Conservation (phyloP, 2,888 invertebrate genomes). For the Xestia rhomboidea region DNA sequence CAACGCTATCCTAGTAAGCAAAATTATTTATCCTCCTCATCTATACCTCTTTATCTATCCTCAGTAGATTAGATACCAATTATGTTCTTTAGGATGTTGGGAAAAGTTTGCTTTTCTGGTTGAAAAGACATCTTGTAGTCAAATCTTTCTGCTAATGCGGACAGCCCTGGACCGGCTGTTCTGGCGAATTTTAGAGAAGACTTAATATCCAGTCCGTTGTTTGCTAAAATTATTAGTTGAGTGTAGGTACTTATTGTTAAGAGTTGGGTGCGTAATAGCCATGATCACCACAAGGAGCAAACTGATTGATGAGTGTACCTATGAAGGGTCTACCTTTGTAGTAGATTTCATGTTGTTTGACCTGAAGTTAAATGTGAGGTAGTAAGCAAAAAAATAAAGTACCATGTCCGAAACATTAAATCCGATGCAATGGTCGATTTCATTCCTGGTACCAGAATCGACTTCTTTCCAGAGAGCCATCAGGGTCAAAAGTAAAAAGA, state of each 20-base stretch:
- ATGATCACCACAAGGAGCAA: slow-evolving; percentile 13
- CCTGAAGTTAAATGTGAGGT: neutral
- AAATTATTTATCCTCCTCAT: neutral
- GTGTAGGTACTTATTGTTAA: neutral
- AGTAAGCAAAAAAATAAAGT: slow-evolving; percentile 46
- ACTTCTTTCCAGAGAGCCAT: slow-evolving; percentile 80
- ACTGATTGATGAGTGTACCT: slow-evolving; percentile 2
- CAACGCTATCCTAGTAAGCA: slow-evolving; percentile 76
- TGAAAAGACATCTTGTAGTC: neutral
- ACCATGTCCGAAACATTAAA: slow-evolving; percentile 77
- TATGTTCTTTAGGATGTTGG: neutral
- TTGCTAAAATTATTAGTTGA: neutral
- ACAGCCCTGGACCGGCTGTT: neutral
- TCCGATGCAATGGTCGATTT: slow-evolving; percentile 79
- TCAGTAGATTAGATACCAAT: too few species aligned
- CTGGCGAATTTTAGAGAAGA: neutral
- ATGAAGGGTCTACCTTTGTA: neutral
- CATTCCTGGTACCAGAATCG: slow-evolving; percentile 76
- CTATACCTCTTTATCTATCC: too few species aligned
- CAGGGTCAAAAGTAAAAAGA: slow-evolving; percentile 81
- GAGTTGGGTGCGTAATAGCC: neutral
- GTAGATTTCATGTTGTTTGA: slow-evolving; percentile 1
- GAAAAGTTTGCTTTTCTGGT: neutral
- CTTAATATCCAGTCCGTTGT: neutral
- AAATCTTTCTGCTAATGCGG: neutral